A percentile compares a stretch with the other conserved stretches of the same genome.
Conservation (phyloP, 2,113 vertebrate species). For the Noturus placidus region DNA sequence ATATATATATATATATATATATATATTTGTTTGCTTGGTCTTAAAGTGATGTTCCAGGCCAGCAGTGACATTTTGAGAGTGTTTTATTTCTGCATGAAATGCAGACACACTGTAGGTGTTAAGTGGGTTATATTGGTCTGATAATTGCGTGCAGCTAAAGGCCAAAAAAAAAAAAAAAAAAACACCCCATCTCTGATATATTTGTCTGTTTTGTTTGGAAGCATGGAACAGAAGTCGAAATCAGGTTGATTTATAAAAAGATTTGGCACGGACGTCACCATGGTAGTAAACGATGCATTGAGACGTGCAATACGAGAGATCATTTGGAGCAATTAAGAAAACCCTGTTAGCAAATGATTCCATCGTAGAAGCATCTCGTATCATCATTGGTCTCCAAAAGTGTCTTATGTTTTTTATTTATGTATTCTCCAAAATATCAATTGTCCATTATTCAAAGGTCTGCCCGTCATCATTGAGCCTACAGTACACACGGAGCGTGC, state of each 20-base stretch:
- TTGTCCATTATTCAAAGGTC: background rate
- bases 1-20: too few species aligned
- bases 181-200: background rate
- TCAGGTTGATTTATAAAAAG: background rate
- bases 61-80: slow-evolving; percentile 25
- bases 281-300: background rate
- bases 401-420: background rate
- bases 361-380: background rate
- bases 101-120: slow-evolving; percentile 19
- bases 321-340: background rate
- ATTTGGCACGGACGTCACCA: background rate
- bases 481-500: background rate
- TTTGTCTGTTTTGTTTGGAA: background rate
- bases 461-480: background rate
- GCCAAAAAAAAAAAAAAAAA: background rate
- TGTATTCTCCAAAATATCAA: background rate
- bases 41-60: background rate
- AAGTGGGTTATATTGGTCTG: slow-evolving; percentile 8
- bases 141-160: slow-evolving; percentile 13
- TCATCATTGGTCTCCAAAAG: background rate
- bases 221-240: background rate
- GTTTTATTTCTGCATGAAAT: slow-evolving; percentile 17
- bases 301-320: background rate
- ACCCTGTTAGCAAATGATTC: background rate
- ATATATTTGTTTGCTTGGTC: background rate